These are phyloP conservation scores for Cyprinodon tularosa DNA, from an alignment of 2,113 vertebrate species.

Conservation along the genomic window DNA sequence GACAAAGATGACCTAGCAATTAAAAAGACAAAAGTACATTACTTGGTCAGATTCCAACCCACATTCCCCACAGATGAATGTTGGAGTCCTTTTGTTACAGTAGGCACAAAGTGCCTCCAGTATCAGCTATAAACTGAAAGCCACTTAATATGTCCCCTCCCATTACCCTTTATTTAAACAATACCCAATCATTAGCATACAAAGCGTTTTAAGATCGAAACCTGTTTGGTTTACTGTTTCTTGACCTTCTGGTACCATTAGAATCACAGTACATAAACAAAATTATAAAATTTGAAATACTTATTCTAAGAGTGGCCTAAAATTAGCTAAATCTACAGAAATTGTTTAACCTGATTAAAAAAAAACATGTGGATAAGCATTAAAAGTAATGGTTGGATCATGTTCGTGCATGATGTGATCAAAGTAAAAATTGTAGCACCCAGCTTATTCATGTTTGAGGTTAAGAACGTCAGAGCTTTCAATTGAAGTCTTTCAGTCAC, in stretches of 20 bases:
- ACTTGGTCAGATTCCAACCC: not conserved
- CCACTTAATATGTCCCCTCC: not conserved
- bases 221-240: not conserved
- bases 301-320: not conserved
- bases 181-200: not conserved
- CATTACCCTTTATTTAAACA: not conserved
- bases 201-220: too few species aligned
- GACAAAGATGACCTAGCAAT: not conserved
- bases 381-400: not conserved
- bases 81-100: not conserved
- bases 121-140: not conserved
- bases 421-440: not conserved
- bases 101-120: not conserved
- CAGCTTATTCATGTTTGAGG: not conserved
- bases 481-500: not conserved
- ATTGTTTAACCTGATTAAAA: not conserved
- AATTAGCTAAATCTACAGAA: not conserved
- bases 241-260: not conserved
- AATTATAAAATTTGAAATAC: not conserved
- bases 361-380: not conserved
- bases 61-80: not conserved
- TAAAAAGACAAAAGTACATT: not conserved
- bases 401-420: not conserved
- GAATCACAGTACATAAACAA: not conserved
- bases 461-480: not conserved